A percentile compares a stretch with the other conserved stretches of the same genome.
These are phyloP conservation scores for Heliconius cydno DNA, from an alignment of 2,888 invertebrate species.

Conservation along the genomic window DNA sequence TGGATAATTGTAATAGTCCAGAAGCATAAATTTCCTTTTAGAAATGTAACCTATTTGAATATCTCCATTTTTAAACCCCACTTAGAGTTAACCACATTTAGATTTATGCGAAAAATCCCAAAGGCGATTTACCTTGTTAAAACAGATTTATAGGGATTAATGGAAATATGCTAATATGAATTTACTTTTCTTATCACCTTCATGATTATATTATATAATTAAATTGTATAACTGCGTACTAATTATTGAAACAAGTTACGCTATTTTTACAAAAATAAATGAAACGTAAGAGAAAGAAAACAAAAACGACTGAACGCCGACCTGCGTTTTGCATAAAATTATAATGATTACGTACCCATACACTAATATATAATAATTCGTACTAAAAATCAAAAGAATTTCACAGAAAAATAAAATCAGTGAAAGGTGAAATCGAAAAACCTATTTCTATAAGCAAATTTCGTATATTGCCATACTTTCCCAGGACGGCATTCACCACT, in stretches of 20 bases:
- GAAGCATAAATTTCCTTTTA: background rate
- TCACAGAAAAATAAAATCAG: background rate
- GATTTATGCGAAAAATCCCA: background rate
- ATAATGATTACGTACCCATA: background rate
- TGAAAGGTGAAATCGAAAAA: background rate
- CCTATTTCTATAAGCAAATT: conserved; percentile 13
- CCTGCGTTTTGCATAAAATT: background rate
- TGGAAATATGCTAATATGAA: background rate
- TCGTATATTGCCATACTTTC: background rate
- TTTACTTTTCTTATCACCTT: background rate
- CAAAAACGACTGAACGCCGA: too few species aligned
- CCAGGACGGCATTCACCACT: conserved; percentile 14
- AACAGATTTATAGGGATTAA: background rate
- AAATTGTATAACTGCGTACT: too few species aligned
- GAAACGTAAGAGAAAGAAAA: too few species aligned
- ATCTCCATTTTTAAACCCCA: background rate
- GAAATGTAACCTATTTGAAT: background rate
- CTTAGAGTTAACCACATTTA: background rate
- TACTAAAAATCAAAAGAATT: background rate
- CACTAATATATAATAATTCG: background rate
- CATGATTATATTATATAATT: too few species aligned
- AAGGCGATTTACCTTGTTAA: background rate
- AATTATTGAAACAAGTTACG: too few species aligned
- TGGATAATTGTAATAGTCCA: background rate
- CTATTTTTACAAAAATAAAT: too few species aligned